Conservation (phyloP, 2,888 invertebrate species). For the Furcula furcula region DNA sequence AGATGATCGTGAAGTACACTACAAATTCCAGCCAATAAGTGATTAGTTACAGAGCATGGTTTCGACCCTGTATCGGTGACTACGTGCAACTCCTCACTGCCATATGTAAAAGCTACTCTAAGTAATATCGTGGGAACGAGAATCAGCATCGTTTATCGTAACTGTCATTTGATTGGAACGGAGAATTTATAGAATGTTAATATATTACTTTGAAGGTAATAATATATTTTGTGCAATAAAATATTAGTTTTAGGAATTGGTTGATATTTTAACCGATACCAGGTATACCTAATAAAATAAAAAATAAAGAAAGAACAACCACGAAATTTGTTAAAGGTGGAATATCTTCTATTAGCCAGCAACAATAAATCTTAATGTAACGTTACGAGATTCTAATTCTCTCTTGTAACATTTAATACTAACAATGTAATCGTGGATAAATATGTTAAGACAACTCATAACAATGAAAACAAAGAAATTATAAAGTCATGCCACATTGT, state of each 20-base stretch:
- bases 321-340: too few species aligned
- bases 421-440: background rate
- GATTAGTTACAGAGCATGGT: slow-evolving; percentile 52
- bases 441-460: background rate
- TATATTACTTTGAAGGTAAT: too few species aligned
- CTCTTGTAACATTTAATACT: background rate
- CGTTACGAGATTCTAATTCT: too few species aligned
- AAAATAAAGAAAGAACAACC: too few species aligned
- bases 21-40: slow-evolving; percentile 45
- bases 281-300: too few species aligned
- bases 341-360: too few species aligned
- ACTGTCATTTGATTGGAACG: slow-evolving; percentile 8
- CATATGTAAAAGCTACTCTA: slow-evolving; percentile 5
- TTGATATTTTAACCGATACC: too few species aligned
- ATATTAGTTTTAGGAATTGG: too few species aligned
- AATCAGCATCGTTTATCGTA: slow-evolving; percentile 10
- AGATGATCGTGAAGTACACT: slow-evolving; percentile 35
- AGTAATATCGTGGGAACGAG: slow-evolving; percentile 5
- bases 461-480: slow-evolving; percentile 31
- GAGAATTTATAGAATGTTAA: slow-evolving; percentile 2
- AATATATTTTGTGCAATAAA: too few species aligned
- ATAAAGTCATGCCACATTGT: slow-evolving; percentile 29
- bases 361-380: too few species aligned
- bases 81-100: slow-evolving; percentile 20
- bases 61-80: slow-evolving; percentile 40